Evolutionary conservation across 2,113 vertebrate genomes (phyloP).

Genomic region (Esox niger): DNA sequence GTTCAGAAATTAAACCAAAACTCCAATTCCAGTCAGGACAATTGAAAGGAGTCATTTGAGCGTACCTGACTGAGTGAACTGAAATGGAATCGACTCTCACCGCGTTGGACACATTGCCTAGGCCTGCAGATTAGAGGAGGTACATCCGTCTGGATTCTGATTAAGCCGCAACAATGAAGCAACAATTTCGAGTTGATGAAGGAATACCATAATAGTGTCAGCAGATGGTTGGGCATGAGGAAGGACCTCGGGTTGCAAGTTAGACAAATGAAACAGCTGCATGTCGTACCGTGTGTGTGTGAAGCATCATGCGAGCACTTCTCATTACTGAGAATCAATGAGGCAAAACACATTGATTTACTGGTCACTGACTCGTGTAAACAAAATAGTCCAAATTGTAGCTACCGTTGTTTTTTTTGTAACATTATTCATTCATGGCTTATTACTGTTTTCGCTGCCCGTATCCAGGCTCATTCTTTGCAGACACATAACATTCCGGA

Average conservation of each 20-base stretch:
- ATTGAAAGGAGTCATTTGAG: no score
- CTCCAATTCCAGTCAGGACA: no score
- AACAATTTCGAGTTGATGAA: conserved; percentile 25
- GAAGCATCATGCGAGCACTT: conserved; percentile 24
- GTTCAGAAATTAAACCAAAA: no score
- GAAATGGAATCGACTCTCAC: no score
- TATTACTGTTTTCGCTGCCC: not conserved
- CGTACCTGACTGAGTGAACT: no score
- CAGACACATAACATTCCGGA: not conserved
- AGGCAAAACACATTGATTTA: conserved; percentile 55
- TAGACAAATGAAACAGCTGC: conserved; percentile 47
- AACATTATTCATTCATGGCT: not conserved
- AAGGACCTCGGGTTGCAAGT: conserved; percentile 36
- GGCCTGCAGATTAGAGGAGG: conserved; percentile 4
- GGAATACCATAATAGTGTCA: conserved; percentile 30
- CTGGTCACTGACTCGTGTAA: conserved; percentile 16
- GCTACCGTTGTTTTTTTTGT: not conserved
- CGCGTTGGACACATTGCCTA: no score
- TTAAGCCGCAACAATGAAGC: conserved; percentile 22
- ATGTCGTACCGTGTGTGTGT: conserved; percentile 9
- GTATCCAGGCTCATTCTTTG: not conserved
- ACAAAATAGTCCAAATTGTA: conserved; percentile 32
- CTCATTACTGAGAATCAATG: conserved; percentile 55
- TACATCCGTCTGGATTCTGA: conserved; percentile 37
- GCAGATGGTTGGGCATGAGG: conserved; percentile 52